Percentiles rank a stretch among this genome's conserved stretches.
These are phyloP conservation scores for Heteropelma amictum DNA, from an alignment of 2,888 invertebrate species.

Conservation along the genomic window DNA sequence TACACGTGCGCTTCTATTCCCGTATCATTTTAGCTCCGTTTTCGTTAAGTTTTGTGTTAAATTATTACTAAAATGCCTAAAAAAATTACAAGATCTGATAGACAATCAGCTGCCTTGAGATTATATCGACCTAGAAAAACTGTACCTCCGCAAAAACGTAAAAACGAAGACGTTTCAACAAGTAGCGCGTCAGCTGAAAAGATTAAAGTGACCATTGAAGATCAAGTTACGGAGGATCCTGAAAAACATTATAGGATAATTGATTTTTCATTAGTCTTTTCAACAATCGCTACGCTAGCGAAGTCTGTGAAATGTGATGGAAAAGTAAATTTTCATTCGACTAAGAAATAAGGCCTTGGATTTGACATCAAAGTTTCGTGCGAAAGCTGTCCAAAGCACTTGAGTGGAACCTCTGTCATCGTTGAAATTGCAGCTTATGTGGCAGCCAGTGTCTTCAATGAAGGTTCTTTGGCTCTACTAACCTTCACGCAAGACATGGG, in stretches of 20 bases:
- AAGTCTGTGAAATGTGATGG: conserved; percentile 58
- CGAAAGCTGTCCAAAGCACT: conserved; percentile 43
- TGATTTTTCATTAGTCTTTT: conserved; percentile 58
- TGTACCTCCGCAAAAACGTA: conserved; percentile 37
- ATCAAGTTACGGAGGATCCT: conserved; percentile 54
- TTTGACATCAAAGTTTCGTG: conserved; percentile 51
- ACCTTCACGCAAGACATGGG: conserved; percentile 51
- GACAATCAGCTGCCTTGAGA: conserved; percentile 55
- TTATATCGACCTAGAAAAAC: conserved; percentile 57
- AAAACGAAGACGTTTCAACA: conserved; percentile 53
- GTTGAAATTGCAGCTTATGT: conserved; percentile 57
- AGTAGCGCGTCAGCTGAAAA: conserved; percentile 58
- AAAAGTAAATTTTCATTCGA: conserved; percentile 56
- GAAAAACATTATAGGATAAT: conserved; percentile 58
- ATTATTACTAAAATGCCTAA: conserved; percentile 57
- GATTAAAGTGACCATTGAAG: conserved; percentile 56
- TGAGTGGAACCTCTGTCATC: conserved; percentile 37
- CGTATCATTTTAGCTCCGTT: conserved; percentile 57
- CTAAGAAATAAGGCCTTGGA: conserved; percentile 52
- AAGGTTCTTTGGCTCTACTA: conserved; percentile 55
- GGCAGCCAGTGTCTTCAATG: conserved; percentile 62
- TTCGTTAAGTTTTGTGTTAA: conserved; percentile 55
- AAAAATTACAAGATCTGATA: conserved; percentile 58
- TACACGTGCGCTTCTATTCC: conserved; percentile 53
- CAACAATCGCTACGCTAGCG: conserved; percentile 59